Percentiles rank a stretch among this genome's conserved stretches.
Conservation (phyloP, 2,113 vertebrate species). For the Sakesphorus luctuosus region DNA sequence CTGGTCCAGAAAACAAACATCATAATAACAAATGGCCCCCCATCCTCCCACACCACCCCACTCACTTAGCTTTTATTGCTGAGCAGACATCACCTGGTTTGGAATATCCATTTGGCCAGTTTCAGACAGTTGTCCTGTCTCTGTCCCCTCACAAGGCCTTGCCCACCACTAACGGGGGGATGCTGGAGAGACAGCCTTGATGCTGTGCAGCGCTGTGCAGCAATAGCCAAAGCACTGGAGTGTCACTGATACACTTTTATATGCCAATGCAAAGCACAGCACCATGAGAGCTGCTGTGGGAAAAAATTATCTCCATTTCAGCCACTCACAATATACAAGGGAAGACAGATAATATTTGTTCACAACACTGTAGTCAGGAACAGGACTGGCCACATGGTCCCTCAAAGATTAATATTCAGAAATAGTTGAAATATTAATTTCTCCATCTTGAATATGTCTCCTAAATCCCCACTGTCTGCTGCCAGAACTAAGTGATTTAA, state of each 20-base stretch:
- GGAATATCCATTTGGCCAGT: neutral
- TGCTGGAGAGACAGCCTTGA: neutral
- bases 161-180: neutral
- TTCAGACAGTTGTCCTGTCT: neutral
- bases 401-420: neutral
- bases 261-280: neutral
- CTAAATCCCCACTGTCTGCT: neutral
- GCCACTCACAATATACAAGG: neutral
- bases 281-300: neutral
- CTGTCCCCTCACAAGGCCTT: neutral
- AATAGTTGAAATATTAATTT: neutral
- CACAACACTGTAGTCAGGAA: neutral
- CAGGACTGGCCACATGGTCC: neutral
- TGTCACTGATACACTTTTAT: neutral
- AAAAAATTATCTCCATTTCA: neutral
- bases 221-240: neutral
- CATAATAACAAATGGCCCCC: accelerated
- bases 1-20: neutral
- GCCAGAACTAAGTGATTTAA: neutral
- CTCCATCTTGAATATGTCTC: neutral
- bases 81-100: neutral
- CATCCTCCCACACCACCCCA: too few relatives aligned
- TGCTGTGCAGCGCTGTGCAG: neutral
- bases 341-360: neutral
- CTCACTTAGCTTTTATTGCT: neutral